Base-by-base conservation (phyloP, 53 echinoderm and acorn worm genomes). In the Astropecten irregularis region DNA sequence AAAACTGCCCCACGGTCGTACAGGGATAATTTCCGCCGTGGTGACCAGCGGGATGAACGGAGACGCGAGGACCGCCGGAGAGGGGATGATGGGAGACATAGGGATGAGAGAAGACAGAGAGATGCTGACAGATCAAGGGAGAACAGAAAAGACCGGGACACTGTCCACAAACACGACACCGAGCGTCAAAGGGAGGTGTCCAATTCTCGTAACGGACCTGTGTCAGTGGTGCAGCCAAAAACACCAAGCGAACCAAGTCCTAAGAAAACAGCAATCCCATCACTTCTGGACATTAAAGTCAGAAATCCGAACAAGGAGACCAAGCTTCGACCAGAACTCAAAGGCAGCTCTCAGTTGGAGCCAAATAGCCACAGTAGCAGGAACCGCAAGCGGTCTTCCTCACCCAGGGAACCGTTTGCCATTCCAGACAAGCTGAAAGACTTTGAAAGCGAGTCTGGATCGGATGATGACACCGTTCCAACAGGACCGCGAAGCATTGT, bases 391-490 rank as follows among this genome's bases (percentile, higher is more conserved):
- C 55, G 56, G 27, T 7, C 37, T 1, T 1, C 57, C 21, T 15
- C 57, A 16, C 33, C 46, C 0, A 19, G 42, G 31, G 62, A 48
- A 46, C 40, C 8, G 0, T 79, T 79, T 10, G 19, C 63, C 10
- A 47, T 62, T 47, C 79, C 63, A 11, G 62, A 47, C 32, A 39
- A 18, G 32, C 21, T 79, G 62, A 88, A 55, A 19, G 59, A 65
- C 15, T 85, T 72, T 62, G 89, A 88, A 44, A 83, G 83, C 18
- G 89, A 89, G 68, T 85, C 84, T n/a, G 89, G 62, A 66, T 89
- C 89, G 2, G 84, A 89, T 25, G 76, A 37, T 14, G 89, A 89
- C 21, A 48, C 37, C 14, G 79, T 79, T 21, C 79, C 79, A 26
- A 60, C 76, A 4, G 83, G 86, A 16, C 60, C 87, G 3, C 83